These are phyloP conservation scores for Momotus momota DNA, from an alignment of 2,797 vertebrate species.

Conservation along the genomic window DNA sequence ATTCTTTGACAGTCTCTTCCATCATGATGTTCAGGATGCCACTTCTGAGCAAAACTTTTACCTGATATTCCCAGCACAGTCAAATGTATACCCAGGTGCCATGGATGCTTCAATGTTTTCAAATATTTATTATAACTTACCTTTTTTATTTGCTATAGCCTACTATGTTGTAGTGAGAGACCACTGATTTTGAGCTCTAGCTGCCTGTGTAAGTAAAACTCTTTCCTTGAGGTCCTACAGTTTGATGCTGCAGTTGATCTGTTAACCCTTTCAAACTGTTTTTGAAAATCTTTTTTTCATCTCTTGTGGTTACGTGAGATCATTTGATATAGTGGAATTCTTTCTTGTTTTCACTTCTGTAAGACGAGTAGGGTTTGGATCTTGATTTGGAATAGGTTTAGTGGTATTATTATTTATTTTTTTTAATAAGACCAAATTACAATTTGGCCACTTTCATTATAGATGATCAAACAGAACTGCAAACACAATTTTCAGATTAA, in stretches of 20 bases:
- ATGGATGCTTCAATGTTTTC: background rate
- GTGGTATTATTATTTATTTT: background rate
- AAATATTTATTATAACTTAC: background rate
- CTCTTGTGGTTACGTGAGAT: background rate
- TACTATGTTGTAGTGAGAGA: background rate
- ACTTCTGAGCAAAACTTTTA: background rate
- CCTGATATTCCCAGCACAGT: background rate
- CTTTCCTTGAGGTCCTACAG: rapidly evolving
- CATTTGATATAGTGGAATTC: background rate
- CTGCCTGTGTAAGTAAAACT: background rate
- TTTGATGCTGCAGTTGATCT: background rate
- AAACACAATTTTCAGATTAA: slow-evolving; percentile 69
- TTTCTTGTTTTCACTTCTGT: background rate
- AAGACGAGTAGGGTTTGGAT: background rate
- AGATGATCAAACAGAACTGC: slow-evolving; percentile 63
- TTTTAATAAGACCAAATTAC: slow-evolving; percentile 26
- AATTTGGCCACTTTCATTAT: slow-evolving; percentile 55
- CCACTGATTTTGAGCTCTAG: background rate
- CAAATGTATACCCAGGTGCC: background rate
- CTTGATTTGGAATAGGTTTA: background rate
- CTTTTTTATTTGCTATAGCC: background rate
- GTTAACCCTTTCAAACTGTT: background rate
- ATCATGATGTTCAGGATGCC: background rate
- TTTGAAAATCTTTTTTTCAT: background rate
- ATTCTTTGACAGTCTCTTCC: background rate